Base-by-base conservation (phyloP, 2,113 vertebrate species). In the Dipodomys ordii region DNA sequence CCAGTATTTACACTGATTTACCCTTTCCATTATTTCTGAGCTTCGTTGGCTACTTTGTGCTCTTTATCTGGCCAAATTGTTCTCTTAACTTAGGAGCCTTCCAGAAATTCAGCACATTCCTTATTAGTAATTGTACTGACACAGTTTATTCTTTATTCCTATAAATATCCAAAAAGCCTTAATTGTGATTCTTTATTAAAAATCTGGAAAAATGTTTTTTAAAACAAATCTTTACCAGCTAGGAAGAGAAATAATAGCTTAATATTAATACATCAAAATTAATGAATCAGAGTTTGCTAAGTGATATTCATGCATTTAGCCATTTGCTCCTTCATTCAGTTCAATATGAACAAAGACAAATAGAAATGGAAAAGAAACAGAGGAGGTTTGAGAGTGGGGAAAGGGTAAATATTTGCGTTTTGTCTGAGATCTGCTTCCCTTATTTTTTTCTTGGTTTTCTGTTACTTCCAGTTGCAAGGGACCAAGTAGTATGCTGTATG, bases 11-110 rank as follows among this genome's bases (percentile, higher is more conserved):
- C 23, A 87, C 60, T 28, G 46, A 30, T 28, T 77, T 39, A 72
- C 49, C 74, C 80, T 67, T 89, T 92, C 92, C 88, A 96, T 85
- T 95, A 95, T 96, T 93, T 57, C 71, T 62, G 16, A 95, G 44
- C 2, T 32, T 25, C 78, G 89, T 91, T 96, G 85, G 96, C 62
- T 81, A 95, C 93, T 79, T 83, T 23, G 79, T 67, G 67, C 65
- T 78, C 90, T 96, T 97, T 96, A 89, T 92, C 10, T 94, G 60
- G 46, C 80, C 57, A 94, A 92, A 93, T 3, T 7, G 35, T 57
- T 68, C 73, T 83, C 0, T 0, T 79, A 46, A 95, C 35, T 86
- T 69, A 87, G 49, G 35, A 88, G 72, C 92, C 93, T 97, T 97
- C 94, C 92, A 98, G 71, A 19, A 97, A 94, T 4, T 8, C 35